phyloP scores from a whole-genome alignment of 2,888 invertebrate genomes.

The Lottia scabra region DNA sequence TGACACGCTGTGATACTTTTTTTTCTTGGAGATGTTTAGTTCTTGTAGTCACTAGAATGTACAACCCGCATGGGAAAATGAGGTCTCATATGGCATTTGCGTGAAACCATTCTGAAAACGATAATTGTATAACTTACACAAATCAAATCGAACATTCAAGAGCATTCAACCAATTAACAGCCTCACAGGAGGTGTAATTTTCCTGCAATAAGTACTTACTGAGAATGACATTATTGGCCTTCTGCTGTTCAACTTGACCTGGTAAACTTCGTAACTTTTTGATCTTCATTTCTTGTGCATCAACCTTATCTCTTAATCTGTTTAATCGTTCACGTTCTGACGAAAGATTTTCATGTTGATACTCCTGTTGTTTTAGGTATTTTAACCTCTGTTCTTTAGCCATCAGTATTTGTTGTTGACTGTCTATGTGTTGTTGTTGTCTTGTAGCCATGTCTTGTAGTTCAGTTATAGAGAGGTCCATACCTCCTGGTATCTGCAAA shows the following conservation, averaged over 20 bases:
- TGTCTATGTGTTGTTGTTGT: constrained; percentile 97
- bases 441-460: constrained; percentile 97
- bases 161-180: no score
- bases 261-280: constrained; percentile 90
- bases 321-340: constrained; percentile 90
- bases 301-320: constrained; percentile 89
- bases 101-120: no score
- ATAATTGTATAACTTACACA: no score
- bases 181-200: not conserved
- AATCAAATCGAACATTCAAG: no score
- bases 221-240: constrained; percentile 76
- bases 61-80: no score
- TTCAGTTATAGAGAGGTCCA: constrained; percentile 79
- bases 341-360: constrained; percentile 74
- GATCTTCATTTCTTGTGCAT: constrained; percentile 94
- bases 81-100: no score
- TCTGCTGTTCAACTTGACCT: constrained; percentile 93
- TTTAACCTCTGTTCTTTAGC: constrained; percentile 93
- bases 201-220: constrained; percentile 45
- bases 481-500: constrained; percentile 53
- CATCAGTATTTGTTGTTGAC: constrained; percentile 89
- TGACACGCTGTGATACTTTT: no score
- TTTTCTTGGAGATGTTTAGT: no score
- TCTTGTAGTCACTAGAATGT: no score
- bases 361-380: constrained; percentile 94